Conservation (phyloP, 2,888 invertebrate genomes). For the Andrena camellia region DNA sequence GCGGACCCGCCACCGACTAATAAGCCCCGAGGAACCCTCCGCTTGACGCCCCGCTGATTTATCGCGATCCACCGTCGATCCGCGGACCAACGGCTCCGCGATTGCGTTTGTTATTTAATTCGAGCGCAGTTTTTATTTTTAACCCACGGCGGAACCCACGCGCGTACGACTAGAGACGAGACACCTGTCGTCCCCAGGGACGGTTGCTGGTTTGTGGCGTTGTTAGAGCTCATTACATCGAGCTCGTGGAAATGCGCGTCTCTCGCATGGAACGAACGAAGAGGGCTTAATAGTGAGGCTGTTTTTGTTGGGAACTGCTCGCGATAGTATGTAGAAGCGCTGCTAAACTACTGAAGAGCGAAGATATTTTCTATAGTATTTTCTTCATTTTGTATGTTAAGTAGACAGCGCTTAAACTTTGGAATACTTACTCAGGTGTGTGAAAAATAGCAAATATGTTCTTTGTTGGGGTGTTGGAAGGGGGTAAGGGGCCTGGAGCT, state of each 20-base stretch:
- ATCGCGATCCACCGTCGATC: slow-evolving; percentile 27
- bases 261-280: not conserved
- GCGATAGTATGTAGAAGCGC: not conserved
- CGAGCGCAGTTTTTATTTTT: slow-evolving; percentile 56
- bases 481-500: no score
- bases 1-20: slow-evolving; percentile 25
- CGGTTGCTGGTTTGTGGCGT: not conserved
- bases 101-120: slow-evolving; percentile 17
- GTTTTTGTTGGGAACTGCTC: not conserved
- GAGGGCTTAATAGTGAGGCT: not conserved
- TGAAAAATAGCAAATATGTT: no score
- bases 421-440: no score
- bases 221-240: not conserved
- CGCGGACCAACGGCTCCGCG: not conserved
- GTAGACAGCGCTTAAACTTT: no score
- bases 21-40: slow-evolving; percentile 8
- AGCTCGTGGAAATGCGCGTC: not conserved
- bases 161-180: slow-evolving; percentile 16
- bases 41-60: slow-evolving; percentile 22
- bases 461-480: no score
- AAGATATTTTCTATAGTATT: no score
- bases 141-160: slow-evolving; percentile 46
- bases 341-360: no score
- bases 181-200: slow-evolving; percentile 52
- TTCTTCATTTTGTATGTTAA: no score